Percentiles rank a stretch among this genome's conserved stretches.
Conservation (phyloP, 2,888 invertebrate genomes). For the Strigamia maritima region DNA sequence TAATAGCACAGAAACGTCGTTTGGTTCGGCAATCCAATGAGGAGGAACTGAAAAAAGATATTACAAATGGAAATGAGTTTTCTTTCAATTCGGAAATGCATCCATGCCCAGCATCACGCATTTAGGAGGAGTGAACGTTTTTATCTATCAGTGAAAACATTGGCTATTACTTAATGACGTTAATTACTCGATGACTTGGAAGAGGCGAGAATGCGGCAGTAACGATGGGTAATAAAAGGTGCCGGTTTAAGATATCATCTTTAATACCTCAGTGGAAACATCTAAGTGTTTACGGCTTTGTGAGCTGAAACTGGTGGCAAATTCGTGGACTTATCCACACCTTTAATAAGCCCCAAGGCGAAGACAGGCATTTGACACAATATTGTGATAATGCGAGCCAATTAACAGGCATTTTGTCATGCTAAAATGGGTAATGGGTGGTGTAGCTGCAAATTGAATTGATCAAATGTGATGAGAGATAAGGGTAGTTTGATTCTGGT, state of each 20-base stretch:
- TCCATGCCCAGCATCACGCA: too few relatives aligned
- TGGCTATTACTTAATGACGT: background rate
- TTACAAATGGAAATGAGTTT: background rate
- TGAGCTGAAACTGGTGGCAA: background rate
- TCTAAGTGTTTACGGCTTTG: background rate
- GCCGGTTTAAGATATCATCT: background rate
- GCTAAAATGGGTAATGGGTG: background rate
- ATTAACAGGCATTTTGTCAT: background rate
- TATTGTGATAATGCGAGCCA: background rate
- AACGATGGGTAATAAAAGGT: background rate
- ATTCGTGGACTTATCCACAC: background rate
- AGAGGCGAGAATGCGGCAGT: background rate
- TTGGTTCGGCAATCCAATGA: slow-evolving; percentile 51
- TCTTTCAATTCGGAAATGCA: background rate
- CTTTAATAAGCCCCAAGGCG: background rate
- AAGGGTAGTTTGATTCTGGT: background rate
- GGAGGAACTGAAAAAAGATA: slow-evolving; percentile 48
- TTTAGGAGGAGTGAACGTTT: too few relatives aligned
- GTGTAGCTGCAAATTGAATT: background rate
- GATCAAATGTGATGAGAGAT: background rate
- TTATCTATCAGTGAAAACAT: background rate
- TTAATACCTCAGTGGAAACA: slow-evolving; percentile 4
- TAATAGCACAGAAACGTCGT: slow-evolving; percentile 49
- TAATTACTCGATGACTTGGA: background rate
- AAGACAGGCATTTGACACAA: background rate